These are phyloP conservation scores for Coremacera marginata DNA, from an alignment of 2,888 invertebrate species.

Conservation along the genomic window DNA sequence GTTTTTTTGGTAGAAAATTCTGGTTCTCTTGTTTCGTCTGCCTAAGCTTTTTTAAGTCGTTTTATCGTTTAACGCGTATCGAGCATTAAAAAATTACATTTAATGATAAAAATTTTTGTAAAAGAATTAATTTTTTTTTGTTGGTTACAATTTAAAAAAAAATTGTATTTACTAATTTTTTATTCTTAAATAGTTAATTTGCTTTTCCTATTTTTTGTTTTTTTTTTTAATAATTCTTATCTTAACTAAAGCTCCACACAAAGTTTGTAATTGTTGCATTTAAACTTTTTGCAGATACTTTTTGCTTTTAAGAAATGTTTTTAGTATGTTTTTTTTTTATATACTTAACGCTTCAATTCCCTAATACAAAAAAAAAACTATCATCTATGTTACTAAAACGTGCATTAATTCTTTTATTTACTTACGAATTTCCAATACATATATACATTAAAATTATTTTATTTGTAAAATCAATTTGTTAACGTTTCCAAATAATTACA, in stretches of 20 bases:
- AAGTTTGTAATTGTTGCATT: background rate
- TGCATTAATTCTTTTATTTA: background rate
- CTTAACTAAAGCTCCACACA: background rate
- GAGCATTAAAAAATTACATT: too few relatives aligned
- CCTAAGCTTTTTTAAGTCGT: too few relatives aligned
- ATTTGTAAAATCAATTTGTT: slow-evolving; percentile 12
- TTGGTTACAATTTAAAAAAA: too few relatives aligned
- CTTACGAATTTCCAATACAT: background rate
- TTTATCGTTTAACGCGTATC: too few relatives aligned
- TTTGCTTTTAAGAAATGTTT: background rate
- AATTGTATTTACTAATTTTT: too few relatives aligned
- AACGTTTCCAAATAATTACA: background rate
- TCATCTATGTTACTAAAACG: slow-evolving; percentile 5
- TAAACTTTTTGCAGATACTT: background rate
- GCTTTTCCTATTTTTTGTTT: background rate
- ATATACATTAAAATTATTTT: background rate
- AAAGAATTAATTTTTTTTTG: too few relatives aligned
- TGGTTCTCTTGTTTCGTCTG: too few relatives aligned
- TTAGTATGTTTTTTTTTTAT: background rate
- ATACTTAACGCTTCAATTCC: background rate
- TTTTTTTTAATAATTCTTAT: background rate
- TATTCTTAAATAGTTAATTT: too few relatives aligned
- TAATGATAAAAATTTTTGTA: too few relatives aligned
- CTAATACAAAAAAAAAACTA: background rate
- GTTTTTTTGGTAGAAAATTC: too few relatives aligned